Evolutionary conservation across 2,888 invertebrate genomes (phyloP).

Genomic region (Cheilosia variabilis): DNA sequence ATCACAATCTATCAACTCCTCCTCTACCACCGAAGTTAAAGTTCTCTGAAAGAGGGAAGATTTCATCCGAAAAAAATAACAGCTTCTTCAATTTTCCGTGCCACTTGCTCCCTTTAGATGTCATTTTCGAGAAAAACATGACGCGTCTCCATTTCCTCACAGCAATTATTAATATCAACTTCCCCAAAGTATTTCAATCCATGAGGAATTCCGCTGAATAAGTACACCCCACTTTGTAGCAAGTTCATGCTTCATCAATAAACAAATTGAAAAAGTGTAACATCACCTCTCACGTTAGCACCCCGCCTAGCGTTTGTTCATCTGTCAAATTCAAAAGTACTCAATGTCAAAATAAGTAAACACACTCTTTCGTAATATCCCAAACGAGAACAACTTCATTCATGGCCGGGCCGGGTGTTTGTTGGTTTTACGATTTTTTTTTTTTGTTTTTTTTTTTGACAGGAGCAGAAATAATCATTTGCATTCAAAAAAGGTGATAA

Average conservation of each 20-base stretch:
- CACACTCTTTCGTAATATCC: background rate
- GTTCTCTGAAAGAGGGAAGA: too few species aligned
- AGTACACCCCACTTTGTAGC: background rate
- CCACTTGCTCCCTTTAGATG: too few species aligned
- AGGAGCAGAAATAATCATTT: slow-evolving; percentile 5
- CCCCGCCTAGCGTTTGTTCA: background rate
- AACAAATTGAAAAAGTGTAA: slow-evolving; percentile 10
- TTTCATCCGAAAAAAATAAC: too few species aligned
- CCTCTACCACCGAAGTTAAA: too few species aligned
- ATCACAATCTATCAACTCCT: too few species aligned
- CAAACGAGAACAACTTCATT: slow-evolving; percentile 25
- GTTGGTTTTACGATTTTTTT: slow-evolving; percentile 15
- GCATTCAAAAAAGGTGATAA: slow-evolving; percentile 38
- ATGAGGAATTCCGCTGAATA: background rate
- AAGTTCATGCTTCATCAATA: background rate
- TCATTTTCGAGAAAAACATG: too few species aligned
- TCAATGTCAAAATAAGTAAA: slow-evolving; percentile 5
- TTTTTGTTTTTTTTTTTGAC: slow-evolving; percentile 2
- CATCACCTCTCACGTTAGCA: slow-evolving; percentile 7
- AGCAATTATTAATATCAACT: background rate
- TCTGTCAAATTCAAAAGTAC: slow-evolving; percentile 19
- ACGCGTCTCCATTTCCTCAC: too few species aligned
- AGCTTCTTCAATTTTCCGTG: too few species aligned
- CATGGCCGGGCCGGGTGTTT: slow-evolving; percentile 2
- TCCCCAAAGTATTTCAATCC: background rate